A percentile compares a stretch with the other conserved stretches of the same genome.
Evolutionary conservation across 2,888 invertebrate species (phyloP).

Genomic region (Limnephilus marmoratus): DNA sequence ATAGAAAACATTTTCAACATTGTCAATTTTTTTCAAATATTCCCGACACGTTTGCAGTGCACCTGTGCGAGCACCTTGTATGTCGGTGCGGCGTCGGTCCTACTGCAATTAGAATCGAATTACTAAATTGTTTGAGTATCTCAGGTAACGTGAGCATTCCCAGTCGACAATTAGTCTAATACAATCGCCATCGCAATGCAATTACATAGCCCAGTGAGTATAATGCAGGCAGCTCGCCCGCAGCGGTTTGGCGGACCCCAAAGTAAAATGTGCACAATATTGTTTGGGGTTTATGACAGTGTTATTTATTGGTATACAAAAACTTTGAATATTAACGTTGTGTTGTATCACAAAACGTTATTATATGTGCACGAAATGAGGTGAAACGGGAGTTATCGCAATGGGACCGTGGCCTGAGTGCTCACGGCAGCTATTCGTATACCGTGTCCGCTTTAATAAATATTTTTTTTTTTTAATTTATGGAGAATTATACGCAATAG

Average conservation of each 20-base stretch:
- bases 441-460: too few species aligned
- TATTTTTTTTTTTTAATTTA: too few species aligned
- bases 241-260: background rate
- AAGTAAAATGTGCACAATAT: background rate
- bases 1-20: background rate
- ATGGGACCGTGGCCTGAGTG: too few species aligned
- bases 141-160: constrained; percentile 39
- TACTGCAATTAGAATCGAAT: constrained; percentile 19
- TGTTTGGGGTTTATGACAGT: background rate
- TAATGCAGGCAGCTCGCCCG: constrained; percentile 11
- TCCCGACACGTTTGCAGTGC: background rate
- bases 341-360: background rate
- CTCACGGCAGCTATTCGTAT: too few species aligned
- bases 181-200: constrained; percentile 61
- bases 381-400: too few species aligned
- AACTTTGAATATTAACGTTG: background rate
- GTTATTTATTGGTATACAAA: background rate
- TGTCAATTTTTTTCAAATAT: background rate
- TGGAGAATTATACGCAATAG: too few species aligned
- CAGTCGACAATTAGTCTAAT: constrained; percentile 58
- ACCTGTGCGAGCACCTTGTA: background rate
- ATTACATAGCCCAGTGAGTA: constrained; percentile 49
- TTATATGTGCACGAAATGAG: too few species aligned
- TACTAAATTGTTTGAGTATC: constrained; percentile 8
- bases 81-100: background rate